A percentile compares a stretch with the other conserved stretches of the same genome.
phyloP scores from a whole-genome alignment of 2,113 vertebrate species.

The Nanorana parkeri region DNA sequence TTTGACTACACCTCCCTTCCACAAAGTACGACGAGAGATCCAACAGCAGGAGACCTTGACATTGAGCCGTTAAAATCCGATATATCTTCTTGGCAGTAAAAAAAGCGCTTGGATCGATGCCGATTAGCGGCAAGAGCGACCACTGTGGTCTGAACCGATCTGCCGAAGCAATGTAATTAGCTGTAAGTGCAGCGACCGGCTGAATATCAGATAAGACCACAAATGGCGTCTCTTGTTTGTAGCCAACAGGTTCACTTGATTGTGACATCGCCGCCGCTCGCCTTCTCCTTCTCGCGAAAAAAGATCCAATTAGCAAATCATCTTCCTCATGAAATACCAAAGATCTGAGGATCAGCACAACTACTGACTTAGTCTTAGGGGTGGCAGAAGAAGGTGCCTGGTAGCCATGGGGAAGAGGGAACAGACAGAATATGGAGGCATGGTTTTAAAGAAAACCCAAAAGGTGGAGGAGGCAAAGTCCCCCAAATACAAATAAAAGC shows the following conservation, averaged over 20 bases:
- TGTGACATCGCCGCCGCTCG: neutral
- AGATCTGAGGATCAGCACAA: neutral
- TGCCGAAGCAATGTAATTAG: neutral
- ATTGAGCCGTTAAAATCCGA: no score
- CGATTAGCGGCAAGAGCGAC: neutral
- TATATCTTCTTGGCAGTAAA: neutral
- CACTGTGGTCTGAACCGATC: neutral
- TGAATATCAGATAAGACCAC: conserved; percentile 1
- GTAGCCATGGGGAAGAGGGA: neutral
- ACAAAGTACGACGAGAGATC: neutral
- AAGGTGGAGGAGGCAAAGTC: neutral
- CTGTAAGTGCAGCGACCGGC: conserved; percentile 10
- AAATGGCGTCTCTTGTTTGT: neutral
- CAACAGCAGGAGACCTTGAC: neutral
- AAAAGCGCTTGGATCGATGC: no score
- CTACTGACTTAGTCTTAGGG: neutral
- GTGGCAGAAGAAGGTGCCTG: neutral
- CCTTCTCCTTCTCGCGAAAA: neutral
- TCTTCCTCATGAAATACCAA: neutral
- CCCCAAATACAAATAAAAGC: conserved; percentile 44
- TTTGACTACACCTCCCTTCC: neutral
- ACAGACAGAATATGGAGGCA: neutral
- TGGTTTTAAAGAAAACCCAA: neutral
- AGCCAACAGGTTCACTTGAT: neutral
- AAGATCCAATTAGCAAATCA: neutral